phyloP scores from a whole-genome alignment of 1,140 invertebrate species.

The Nomia melanderi region DNA sequence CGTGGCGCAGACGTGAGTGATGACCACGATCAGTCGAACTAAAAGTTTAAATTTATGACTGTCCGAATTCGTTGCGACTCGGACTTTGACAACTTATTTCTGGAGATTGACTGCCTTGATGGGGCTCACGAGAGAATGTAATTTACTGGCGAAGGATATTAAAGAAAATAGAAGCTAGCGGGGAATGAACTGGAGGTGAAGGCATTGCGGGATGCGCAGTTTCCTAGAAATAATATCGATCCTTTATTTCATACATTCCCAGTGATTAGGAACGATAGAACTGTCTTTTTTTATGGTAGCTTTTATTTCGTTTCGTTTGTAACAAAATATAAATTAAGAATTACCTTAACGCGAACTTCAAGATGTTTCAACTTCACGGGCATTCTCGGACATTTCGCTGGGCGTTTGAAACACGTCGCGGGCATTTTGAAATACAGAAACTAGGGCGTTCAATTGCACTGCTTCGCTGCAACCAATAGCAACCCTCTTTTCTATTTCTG shows the following conservation, averaged over 20 bases:
- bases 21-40: slow-evolving; percentile 41
- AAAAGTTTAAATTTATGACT: slow-evolving; percentile 44
- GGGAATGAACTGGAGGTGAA: too few relatives aligned
- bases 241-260: background rate
- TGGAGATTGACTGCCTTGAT: slow-evolving; percentile 36
- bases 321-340: background rate
- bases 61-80: slow-evolving; percentile 19
- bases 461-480: slow-evolving; percentile 90
- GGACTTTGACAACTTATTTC: slow-evolving; percentile 39
- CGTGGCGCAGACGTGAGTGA: slow-evolving; percentile 28
- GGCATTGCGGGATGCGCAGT: background rate
- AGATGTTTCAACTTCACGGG: slow-evolving; percentile 81
- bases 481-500: slow-evolving; percentile 90
- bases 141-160: slow-evolving; percentile 23
- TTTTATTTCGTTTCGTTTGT: background rate
- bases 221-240: background rate
- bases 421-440: slow-evolving; percentile 89
- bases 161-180: background rate
- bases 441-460: slow-evolving; percentile 91
- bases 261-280: background rate
- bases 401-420: too few relatives aligned
- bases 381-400: too few relatives aligned
- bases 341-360: slow-evolving; percentile 14
- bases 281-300: background rate
- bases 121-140: slow-evolving; percentile 51